Evolutionary conservation across 64 coral and sea anemone species (phyloP), one percentile per base, ranked within the genome.

Genomic region (Montipora cactus): DNA sequence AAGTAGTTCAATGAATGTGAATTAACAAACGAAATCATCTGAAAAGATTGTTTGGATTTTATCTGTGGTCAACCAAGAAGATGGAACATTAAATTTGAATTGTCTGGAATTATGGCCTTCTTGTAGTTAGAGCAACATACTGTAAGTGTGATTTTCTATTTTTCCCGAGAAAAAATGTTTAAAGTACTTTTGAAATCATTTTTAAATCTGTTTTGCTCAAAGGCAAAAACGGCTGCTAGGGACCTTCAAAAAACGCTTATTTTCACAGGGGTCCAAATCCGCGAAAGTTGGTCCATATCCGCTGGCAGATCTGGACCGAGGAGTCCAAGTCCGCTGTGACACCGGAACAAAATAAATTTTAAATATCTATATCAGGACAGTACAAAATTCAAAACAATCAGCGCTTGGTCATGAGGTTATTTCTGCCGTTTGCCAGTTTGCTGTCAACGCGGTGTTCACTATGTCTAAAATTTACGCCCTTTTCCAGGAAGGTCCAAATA

Each of bases 41-140:
- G 21, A 73, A 73, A 73, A 73, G 0, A 73, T 73, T n/a, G 69
- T 73, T 73, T 73, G 19, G 69, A 25, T 73, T 73, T 73, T 73
- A 73, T 73, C 22, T 73, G 69, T 73, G 22, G 69, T 28, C 22
- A 11, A 57, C 53, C 53, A 57, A 57, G 11, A 37, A 57, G 7
- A 57, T 10, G 69, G 19, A 73, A 73, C 22, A 73, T 20, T 28
- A 73, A 73, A 73, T 73, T 5, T 28, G 69, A 73, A 73, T 73
- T 73, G 69, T 73, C 21, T n/a, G 69, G 69, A 73, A 73, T 73
- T 73, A 73, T 73, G 23, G 69, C 69, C 69, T 73, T 73, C n/a
- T 15, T 73, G 69, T 19, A 73, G 69, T 73, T 73, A 73, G 69
- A 73, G 69, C 4, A 73, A 73, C 69, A 73, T 73, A 73, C 53